phyloP scores from a whole-genome alignment of 2,113 vertebrate species.

The Falcunculus frontatus region DNA sequence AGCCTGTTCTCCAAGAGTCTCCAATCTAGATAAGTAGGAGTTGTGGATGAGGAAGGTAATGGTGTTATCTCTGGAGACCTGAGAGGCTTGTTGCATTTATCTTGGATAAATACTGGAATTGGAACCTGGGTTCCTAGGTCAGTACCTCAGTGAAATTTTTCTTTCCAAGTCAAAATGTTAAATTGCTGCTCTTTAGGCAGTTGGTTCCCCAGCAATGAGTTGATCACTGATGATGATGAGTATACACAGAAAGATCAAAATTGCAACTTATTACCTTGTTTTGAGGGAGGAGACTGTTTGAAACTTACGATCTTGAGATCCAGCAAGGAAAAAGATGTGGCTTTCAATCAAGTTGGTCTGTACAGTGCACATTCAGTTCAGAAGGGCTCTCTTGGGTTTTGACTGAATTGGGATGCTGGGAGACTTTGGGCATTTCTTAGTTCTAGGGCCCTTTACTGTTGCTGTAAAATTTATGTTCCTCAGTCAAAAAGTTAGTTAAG shows the following conservation, averaged over 20 bases:
- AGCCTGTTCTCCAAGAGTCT: background rate
- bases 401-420: background rate
- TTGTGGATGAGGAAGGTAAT: background rate
- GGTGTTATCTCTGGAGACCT: background rate
- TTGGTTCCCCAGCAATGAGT: background rate
- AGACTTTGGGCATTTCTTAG: background rate
- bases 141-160: background rate
- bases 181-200: background rate
- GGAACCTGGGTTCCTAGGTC: background rate
- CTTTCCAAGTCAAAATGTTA: background rate
- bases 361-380: background rate
- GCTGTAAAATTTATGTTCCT: background rate
- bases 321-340: background rate
- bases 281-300: background rate
- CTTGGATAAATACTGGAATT: background rate
- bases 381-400: background rate
- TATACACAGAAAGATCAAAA: background rate
- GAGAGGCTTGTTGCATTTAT: background rate
- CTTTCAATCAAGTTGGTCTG: background rate
- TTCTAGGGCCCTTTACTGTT: background rate
- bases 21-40: background rate
- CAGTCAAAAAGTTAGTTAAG: background rate
- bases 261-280: background rate
- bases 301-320: background rate
- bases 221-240: background rate